phyloP scores from a whole-genome alignment of 2,113 vertebrate genomes.

The Carassius gibelio region DNA sequence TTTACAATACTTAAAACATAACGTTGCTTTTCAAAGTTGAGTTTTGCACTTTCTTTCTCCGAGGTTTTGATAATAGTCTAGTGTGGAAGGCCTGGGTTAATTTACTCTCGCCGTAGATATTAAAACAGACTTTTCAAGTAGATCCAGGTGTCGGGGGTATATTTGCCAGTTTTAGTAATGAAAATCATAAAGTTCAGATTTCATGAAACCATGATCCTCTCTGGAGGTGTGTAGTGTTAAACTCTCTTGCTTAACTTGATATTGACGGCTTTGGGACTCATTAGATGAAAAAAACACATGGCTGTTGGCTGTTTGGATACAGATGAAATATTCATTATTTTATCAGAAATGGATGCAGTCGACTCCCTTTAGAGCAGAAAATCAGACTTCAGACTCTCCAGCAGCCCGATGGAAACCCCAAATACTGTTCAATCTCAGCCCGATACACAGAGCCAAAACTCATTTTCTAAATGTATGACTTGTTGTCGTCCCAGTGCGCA shows the following conservation, averaged over 20 bases:
- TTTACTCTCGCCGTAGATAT: neutral
- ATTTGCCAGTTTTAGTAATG: neutral
- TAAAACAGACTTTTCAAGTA: neutral
- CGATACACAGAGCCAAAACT: neutral
- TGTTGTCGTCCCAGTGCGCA: constrained; percentile 7
- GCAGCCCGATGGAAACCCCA: constrained; percentile 1
- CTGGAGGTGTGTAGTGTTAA: neutral
- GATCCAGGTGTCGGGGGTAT: neutral
- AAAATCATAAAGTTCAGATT: neutral
- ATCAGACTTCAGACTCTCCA: neutral
- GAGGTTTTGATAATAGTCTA: neutral
- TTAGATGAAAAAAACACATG: constrained; percentile 28
- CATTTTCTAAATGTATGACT: constrained; percentile 35
- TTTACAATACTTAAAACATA: neutral
- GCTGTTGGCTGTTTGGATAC: neutral
- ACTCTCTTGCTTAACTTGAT: constrained; percentile 4
- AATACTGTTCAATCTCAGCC: constrained; percentile 27
- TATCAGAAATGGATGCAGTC: neutral
- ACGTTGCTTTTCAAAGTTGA: too few species aligned
- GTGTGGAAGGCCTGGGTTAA: neutral
- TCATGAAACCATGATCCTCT: neutral
- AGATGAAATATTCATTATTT: constrained; percentile 5
- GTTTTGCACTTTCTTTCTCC: too few species aligned
- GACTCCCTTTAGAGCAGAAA: constrained; percentile 2
- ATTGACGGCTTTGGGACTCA: neutral